A percentile compares a stretch with the other conserved stretches of the same genome.
Evolutionary conservation across 2,797 vertebrate species (phyloP).

Genomic region (Cottoperca gobio): DNA sequence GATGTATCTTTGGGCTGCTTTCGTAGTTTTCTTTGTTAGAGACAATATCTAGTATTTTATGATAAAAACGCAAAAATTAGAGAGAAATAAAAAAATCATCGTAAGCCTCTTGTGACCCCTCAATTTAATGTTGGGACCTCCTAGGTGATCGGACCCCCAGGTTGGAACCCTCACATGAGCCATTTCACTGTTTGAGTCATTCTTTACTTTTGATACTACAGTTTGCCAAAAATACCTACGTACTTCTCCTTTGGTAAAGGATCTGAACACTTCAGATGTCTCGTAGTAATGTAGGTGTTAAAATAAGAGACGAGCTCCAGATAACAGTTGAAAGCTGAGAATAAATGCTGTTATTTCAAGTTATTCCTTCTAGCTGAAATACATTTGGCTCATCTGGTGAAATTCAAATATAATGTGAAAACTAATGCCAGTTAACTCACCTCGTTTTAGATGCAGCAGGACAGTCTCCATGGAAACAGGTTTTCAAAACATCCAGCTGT

Average conservation of each 20-base stretch:
- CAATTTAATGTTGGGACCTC: background rate
- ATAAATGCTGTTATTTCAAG: background rate
- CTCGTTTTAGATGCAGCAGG: slow-evolving; percentile 77
- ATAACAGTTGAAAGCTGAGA: background rate
- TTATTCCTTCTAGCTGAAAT: background rate
- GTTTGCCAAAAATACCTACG: background rate
- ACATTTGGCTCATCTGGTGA: background rate
- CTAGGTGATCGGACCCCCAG: background rate
- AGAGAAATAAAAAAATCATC: slow-evolving; percentile 1
- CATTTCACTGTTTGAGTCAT: background rate
- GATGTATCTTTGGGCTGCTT: background rate
- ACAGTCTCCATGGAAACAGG: slow-evolving; percentile 89
- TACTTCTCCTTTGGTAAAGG: background rate
- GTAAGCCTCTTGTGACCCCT: background rate
- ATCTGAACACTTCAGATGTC: background rate
- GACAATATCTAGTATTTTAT: background rate
- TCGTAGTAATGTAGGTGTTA: background rate
- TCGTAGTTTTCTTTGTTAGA: background rate
- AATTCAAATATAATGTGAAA: background rate
- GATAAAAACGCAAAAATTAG: background rate
- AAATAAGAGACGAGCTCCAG: background rate
- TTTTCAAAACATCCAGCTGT: slow-evolving; percentile 90
- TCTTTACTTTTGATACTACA: slow-evolving; percentile 1
- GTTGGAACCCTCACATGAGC: background rate
- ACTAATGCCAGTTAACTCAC: background rate